Evolutionary conservation across 2,888 invertebrate genomes (phyloP), one percentile per base, ranked within the genome.

Genomic region (Spilosoma lubricipeda): DNA sequence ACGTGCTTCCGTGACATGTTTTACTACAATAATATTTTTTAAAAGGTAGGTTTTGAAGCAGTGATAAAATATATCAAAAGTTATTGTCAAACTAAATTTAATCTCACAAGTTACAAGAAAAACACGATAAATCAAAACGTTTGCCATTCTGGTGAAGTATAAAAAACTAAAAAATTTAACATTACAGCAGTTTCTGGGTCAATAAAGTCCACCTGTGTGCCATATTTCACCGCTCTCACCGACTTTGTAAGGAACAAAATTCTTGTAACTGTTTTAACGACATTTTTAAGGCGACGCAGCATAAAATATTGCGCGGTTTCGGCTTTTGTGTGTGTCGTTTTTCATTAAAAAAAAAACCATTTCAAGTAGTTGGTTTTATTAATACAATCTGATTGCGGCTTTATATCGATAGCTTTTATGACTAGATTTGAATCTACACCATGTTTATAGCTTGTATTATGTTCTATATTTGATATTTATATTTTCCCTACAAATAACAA

Each of bases 161-260:
- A 78, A 82, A 78, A 74, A 79, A 82, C 79, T 71, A 77, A 23
- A 69, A 80, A 82, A 77, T 79, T 80, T 68, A 42, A 78, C 80
- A 77, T 77, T 81, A 71, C 73, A 83, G 72, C 81, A 77, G 72
- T 83, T 85, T 77, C 76, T 82, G 71, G 73, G 78, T 80, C 80
- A 80, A 82, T 85, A 83, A 82, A 83, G 66, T 74, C 82, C 85
- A 85, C 84, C 84, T 85, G 84, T 67, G 70, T 42, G 72, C 79
- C 39, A 82, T 85, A 83, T 79, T 81, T 85, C 75, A 85, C 68
- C 59, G 72, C 70, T 77, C 64, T 73, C 67, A 75, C 67, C 20
- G 27, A 63, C 78, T 77, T 68, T 39, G 68, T 64, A 74, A 36
- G 27, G 42, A 70, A 67, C 71, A 64, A 82, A 84, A 76, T 65